Base-by-base conservation (phyloP, 2,797 vertebrate species). In the Urophycis tenuis region DNA sequence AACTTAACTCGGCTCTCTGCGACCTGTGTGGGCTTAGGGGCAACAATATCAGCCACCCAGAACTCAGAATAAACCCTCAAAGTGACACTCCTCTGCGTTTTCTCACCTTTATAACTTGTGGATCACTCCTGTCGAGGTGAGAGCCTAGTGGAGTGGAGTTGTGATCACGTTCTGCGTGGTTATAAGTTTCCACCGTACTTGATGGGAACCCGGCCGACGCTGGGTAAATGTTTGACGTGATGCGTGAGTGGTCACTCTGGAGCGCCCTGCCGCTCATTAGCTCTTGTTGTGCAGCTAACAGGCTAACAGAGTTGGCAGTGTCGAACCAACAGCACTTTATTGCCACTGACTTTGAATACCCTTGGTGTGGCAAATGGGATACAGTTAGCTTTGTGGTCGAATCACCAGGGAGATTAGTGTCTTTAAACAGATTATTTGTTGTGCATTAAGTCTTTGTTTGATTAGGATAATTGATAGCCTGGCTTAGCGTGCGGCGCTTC, bases 401-500 rank as follows among this genome's bases (percentile, higher is more conserved):
- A 25, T 80, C 77, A 76, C 85, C 78, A 78, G 41, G 29, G 60
- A 79, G 81, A 75, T 81, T 87, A 77, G 79, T 39, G 81, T 73
- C 81, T 83, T 79, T 76, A 77, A 85, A 83, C 78, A 84, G 89
- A 89, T 89, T 83, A 87, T 89, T 89, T 87, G 84, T 85, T 81
- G 74, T 84, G 86, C 80, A 79, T 88, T 83, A 81, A 84, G 83
- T 83, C 82, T 81, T 87, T 89, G 87, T 90, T 91, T 92, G 89
- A 90, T 91, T 86, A 89, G 84, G 88, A 86, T 91, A 91, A 91
- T 90, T 92, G 89, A 91, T 89, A 85, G 85, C 34, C n/a, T n/a
- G 75, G 83, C 82, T 90, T 84, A 82, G 80, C 35, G 72, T 79
- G 17, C 78, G 83, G 79, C 83, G 79, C 75, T 77, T 74, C 35